Evolutionary conservation across 1,140 invertebrate species (phyloP).

Genomic region (Philopotamus ludificatus): DNA sequence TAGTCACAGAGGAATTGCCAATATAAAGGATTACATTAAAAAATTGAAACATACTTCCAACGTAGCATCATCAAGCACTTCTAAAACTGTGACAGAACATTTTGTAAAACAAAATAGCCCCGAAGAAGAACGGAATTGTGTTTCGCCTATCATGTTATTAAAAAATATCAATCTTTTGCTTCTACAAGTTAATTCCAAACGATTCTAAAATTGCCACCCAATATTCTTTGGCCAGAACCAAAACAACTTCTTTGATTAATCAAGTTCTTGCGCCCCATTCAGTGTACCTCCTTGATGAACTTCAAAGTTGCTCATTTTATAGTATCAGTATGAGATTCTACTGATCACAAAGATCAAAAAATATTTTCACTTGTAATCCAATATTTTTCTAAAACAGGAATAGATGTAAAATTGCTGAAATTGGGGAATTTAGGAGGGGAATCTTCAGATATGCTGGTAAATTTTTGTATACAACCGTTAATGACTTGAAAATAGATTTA

Average conservation of each 20-base stretch:
- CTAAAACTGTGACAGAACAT: slow-evolving; percentile 4
- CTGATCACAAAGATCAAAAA: slow-evolving; percentile 6
- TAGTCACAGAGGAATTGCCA: background rate
- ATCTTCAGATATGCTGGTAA: slow-evolving; percentile 2
- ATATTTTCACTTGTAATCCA: slow-evolving; percentile 8
- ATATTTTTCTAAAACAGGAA: slow-evolving; percentile 8
- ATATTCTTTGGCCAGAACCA: slow-evolving; percentile 6
- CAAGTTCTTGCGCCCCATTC: slow-evolving; percentile 10
- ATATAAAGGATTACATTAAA: background rate
- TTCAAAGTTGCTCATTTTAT: slow-evolving; percentile 13
- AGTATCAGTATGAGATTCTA: slow-evolving; percentile 5
- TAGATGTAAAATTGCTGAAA: slow-evolving; percentile 8
- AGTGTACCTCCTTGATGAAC: background rate
- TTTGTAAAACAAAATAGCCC: slow-evolving; percentile 11
- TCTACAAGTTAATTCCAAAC: background rate
- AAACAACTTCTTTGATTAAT: slow-evolving; percentile 8
- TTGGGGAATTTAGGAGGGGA: background rate
- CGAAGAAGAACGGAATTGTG: slow-evolving; percentile 6
- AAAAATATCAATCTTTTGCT: slow-evolving; percentile 9
- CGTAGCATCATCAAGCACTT: background rate
- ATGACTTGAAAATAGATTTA: background rate
- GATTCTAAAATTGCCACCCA: slow-evolving; percentile 11
- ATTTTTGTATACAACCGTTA: slow-evolving; percentile 10
- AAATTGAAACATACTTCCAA: background rate
- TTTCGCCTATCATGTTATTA: slow-evolving; percentile 5